phyloP scores from a whole-genome alignment of 2,113 vertebrate genomes.

The Micromys minutus region DNA sequence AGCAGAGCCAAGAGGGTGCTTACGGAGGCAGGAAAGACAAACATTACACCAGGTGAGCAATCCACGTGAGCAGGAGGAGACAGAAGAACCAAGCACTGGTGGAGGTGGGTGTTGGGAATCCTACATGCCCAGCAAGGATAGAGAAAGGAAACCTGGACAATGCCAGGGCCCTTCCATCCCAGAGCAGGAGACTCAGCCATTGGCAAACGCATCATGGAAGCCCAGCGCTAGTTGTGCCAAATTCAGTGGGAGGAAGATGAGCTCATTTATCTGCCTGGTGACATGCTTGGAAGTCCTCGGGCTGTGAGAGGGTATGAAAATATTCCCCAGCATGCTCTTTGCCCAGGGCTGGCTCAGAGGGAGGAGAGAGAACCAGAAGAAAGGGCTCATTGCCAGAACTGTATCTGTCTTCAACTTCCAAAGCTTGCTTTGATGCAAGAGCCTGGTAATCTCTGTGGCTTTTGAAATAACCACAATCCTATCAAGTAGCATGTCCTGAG shows the following conservation, averaged over 20 bases:
- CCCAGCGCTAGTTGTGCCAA: neutral
- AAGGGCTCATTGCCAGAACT: neutral
- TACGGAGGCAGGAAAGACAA: neutral
- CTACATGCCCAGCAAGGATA: constrained; percentile 42
- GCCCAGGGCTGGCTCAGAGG: neutral
- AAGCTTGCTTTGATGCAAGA: neutral
- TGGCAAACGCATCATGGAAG: constrained; percentile 67
- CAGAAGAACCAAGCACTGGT: accelerated
- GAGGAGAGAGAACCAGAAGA: neutral
- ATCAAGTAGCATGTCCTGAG: too few relatives aligned
- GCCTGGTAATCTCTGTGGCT: neutral
- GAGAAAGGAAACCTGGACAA: constrained; percentile 23
- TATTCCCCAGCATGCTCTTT: neutral
- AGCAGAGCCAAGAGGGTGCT: neutral
- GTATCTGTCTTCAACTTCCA: neutral
- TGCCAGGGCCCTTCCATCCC: constrained; percentile 61
- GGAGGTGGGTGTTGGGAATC: neutral
- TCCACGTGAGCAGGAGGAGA: accelerated
- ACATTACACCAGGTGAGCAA: accelerated
- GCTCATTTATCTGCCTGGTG: constrained; percentile 51
- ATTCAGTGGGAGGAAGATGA: constrained; percentile 57
- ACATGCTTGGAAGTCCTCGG: constrained; percentile 35
- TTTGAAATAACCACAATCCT: neutral
- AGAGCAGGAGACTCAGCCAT: constrained; percentile 52
- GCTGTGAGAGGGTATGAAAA: neutral